Evolutionary conservation across 2,888 invertebrate species (phyloP).

Genomic region (Dichetophora obliterata): DNA sequence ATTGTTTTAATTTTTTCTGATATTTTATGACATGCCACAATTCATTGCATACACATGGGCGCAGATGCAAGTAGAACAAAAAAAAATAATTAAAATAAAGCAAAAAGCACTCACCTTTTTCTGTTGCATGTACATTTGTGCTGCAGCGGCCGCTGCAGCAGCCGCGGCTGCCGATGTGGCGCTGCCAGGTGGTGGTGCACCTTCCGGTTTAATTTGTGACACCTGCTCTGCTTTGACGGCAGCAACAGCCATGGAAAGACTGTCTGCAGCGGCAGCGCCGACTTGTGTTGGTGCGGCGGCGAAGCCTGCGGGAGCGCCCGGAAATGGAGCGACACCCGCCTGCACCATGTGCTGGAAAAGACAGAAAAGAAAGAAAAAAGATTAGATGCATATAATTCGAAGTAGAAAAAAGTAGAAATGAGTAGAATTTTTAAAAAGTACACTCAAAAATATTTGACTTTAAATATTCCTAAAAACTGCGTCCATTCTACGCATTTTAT

Average conservation of each 20-base stretch:
- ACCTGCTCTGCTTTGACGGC: slow-evolving; percentile 65
- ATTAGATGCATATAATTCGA: slow-evolving; percentile 9
- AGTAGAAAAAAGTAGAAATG: slow-evolving; percentile 23
- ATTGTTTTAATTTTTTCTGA: not conserved
- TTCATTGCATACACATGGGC: slow-evolving; percentile 45
- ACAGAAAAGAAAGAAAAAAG: slow-evolving; percentile 34
- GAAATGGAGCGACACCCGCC: slow-evolving; percentile 68
- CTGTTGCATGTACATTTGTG: slow-evolving; percentile 67
- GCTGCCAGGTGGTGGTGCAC: slow-evolving; percentile 57
- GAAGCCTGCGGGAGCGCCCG: slow-evolving; percentile 68
- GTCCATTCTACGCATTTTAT: no score
- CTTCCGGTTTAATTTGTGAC: slow-evolving; percentile 65
- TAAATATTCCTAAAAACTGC: no score
- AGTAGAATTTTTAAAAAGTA: slow-evolving; percentile 26
- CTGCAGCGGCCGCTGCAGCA: slow-evolving; percentile 55
- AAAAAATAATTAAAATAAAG: not conserved
- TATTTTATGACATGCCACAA: slow-evolving; percentile 29
- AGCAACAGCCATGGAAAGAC: slow-evolving; percentile 65
- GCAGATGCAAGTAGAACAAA: slow-evolving; percentile 17
- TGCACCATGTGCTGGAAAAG: slow-evolving; percentile 69
- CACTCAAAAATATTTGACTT: no score
- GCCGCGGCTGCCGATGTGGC: slow-evolving; percentile 57
- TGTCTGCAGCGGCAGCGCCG: slow-evolving; percentile 64
- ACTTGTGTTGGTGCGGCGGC: slow-evolving; percentile 65
- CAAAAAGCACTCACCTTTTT: slow-evolving; percentile 62